Conservation (phyloP, 2,113 vertebrate species). For the Mesitornis unicolor region DNA sequence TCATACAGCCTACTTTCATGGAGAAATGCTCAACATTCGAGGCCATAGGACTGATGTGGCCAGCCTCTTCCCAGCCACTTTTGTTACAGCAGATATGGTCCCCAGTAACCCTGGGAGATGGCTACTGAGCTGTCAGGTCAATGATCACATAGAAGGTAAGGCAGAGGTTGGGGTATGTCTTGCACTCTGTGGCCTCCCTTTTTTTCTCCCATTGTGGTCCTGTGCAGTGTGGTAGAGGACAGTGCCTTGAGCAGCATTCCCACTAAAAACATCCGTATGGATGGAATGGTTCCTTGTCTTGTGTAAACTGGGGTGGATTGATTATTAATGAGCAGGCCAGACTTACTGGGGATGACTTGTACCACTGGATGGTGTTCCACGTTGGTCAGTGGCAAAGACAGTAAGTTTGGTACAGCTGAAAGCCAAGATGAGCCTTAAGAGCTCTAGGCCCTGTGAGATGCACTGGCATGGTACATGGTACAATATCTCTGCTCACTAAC, state of each 20-base stretch:
- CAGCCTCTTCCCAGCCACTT: slow-evolving; percentile 78
- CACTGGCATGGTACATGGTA: neutral
- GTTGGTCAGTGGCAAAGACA: neutral
- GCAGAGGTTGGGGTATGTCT: neutral
- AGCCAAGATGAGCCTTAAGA: neutral
- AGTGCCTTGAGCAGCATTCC: neutral
- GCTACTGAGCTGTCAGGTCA: slow-evolving; percentile 77
- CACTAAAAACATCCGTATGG: neutral
- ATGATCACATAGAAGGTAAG: slow-evolving; percentile 75
- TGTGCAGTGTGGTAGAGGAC: neutral
- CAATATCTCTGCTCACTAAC: neutral
- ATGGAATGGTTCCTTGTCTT: neutral
- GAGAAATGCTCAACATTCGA: slow-evolving; percentile 68
- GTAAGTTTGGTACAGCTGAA: neutral
- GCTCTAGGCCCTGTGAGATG: neutral
- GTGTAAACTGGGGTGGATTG: neutral
- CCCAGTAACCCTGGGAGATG: slow-evolving; percentile 70
- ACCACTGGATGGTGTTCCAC: neutral
- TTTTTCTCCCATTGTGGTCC: neutral
- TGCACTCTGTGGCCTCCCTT: neutral
- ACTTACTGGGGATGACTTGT: neutral
- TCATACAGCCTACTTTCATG: slow-evolving; percentile 78
- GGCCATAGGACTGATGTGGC: slow-evolving; percentile 74
- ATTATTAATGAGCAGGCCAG: neutral
- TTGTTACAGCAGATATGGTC: slow-evolving; percentile 75